Evolutionary conservation across 2,888 invertebrate species (phyloP).

Genomic region (Abscondita cerata): DNA sequence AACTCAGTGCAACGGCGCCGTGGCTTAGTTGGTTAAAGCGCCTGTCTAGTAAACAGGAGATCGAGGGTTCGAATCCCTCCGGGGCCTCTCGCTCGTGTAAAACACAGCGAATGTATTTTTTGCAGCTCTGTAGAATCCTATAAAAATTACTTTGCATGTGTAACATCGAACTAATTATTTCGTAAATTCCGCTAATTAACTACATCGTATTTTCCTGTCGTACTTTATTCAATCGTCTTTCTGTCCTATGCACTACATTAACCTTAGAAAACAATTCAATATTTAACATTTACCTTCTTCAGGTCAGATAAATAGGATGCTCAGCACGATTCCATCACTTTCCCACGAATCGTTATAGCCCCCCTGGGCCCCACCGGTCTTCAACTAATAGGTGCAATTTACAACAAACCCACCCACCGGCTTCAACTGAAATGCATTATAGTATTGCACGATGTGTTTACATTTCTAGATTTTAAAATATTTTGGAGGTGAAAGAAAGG

Average conservation of each 20-base stretch:
- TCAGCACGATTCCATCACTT: slow-evolving; percentile 27
- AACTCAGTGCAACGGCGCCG: slow-evolving; percentile 62
- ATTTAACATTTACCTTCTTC: slow-evolving; percentile 11
- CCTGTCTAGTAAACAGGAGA: slow-evolving; percentile 76
- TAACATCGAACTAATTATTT: too few species aligned
- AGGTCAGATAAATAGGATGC: slow-evolving; percentile 22
- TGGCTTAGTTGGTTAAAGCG: slow-evolving; percentile 84
- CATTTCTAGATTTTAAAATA: too few species aligned
- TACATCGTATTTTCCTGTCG: too few species aligned
- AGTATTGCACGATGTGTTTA: too few species aligned
- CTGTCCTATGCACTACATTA: neutral
- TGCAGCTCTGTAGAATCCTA: neutral
- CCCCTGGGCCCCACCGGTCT: slow-evolving; percentile 9
- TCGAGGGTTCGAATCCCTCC: slow-evolving; percentile 72
- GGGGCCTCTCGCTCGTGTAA: slow-evolving; percentile 59
- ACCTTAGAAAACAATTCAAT: slow-evolving; percentile 1
- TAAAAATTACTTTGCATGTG: too few species aligned
- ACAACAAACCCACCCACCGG: slow-evolving; percentile 15
- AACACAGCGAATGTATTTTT: neutral
- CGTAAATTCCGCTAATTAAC: neutral
- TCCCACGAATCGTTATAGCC: slow-evolving; percentile 25
- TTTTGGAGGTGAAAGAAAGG: too few species aligned
- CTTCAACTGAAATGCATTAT: neutral
- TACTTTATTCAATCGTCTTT: neutral
- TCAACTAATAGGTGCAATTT: slow-evolving; percentile 22